Conservation (phyloP, 2,797 vertebrate genomes). For the Sebastes miniatus region DNA sequence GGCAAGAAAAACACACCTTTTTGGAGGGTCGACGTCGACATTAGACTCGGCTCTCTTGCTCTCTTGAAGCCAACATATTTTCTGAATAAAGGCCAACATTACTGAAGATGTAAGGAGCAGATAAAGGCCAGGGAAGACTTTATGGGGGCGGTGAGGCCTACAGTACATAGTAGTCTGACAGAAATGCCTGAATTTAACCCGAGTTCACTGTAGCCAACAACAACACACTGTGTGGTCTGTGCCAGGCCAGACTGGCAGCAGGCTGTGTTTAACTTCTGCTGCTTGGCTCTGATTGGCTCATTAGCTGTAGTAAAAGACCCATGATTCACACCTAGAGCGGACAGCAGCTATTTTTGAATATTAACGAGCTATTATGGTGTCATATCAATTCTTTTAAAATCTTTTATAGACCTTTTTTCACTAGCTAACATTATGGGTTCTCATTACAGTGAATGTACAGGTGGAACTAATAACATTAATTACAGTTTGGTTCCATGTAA, state of each 20-base stretch:
- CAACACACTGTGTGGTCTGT: neutral
- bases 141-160: constrained; percentile 39
- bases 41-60: constrained; percentile 23
- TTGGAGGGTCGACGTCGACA: constrained; percentile 18
- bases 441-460: neutral
- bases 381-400: neutral
- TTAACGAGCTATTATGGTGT: neutral
- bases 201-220: constrained; percentile 16
- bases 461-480: constrained; percentile 32
- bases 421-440: neutral
- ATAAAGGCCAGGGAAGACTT: constrained; percentile 61
- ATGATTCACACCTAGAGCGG: neutral
- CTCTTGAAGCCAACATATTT: constrained; percentile 59
- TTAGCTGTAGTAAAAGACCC: neutral
- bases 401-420: neutral
- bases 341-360: neutral
- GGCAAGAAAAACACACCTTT: constrained; percentile 67
- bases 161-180: constrained; percentile 44
- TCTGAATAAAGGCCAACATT: constrained; percentile 51
- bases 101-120: constrained; percentile 58
- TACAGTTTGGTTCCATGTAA: constrained; percentile 10
- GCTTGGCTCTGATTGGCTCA: constrained; percentile 15
- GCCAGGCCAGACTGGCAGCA: constrained; percentile 25
- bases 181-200: constrained; percentile 27
- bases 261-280: neutral